phyloP scores from a whole-genome alignment of 2,113 vertebrate species.

The Pycnonotus jocosus region DNA sequence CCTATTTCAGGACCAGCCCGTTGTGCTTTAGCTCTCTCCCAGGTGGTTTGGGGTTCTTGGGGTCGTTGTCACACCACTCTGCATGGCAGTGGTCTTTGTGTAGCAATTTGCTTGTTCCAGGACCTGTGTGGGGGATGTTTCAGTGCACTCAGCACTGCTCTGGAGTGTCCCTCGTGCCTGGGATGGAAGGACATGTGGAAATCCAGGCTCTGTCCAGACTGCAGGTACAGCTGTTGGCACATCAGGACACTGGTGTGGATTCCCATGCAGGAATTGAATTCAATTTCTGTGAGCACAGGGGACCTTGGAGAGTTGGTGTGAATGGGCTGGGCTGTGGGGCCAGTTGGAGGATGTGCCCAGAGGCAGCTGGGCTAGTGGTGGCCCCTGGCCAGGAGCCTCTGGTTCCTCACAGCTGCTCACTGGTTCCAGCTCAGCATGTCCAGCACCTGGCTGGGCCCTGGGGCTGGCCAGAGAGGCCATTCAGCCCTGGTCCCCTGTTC shows the following conservation, averaged over 20 bases:
- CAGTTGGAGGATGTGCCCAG: fast-evolving
- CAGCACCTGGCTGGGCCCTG: background rate
- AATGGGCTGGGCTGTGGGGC: background rate
- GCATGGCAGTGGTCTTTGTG: background rate
- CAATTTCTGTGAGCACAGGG: background rate
- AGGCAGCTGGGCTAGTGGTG: background rate
- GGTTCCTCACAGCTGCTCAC: background rate
- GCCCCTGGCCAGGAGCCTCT: background rate
- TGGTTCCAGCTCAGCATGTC: background rate
- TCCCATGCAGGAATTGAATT: background rate
- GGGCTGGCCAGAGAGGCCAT: background rate
- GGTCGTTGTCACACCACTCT: background rate
- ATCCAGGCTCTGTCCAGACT: background rate
- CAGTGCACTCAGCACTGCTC: fast-evolving
- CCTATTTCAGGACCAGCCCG: slow-evolving; percentile 1
- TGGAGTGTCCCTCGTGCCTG: fast-evolving
- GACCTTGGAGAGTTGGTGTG: background rate
- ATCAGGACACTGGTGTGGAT: background rate
- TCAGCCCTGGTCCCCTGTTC: background rate
- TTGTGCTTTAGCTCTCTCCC: background rate
- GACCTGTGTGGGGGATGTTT: background rate
- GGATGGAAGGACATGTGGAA: background rate
- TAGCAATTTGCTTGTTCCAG: background rate
- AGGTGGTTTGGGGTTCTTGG: background rate
- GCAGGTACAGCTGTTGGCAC: background rate